Conservation (phyloP, 2,888 invertebrate species). For the Sminthurides aquaticus region DNA sequence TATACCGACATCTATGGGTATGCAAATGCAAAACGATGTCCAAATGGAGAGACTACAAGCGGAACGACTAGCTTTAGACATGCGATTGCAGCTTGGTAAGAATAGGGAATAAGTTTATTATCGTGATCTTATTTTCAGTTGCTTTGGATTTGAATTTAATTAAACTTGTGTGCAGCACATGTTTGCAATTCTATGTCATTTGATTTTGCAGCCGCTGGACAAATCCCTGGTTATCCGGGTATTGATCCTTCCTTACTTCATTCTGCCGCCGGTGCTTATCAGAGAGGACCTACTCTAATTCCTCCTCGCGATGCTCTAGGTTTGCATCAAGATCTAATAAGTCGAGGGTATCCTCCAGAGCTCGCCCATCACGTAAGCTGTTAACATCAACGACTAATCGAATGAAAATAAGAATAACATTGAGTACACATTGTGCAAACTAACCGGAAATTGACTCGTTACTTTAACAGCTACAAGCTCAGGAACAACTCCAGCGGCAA, state of each 20-base stretch:
- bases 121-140: too few species aligned
- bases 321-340: slow-evolving; percentile 63
- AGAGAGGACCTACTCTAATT: slow-evolving; percentile 56
- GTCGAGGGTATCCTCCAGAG: slow-evolving; percentile 73
- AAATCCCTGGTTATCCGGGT: slow-evolving; percentile 42
- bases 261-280: slow-evolving; percentile 50
- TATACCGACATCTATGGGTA: slow-evolving; percentile 43
- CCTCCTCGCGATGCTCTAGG: slow-evolving; percentile 57
- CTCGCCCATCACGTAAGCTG: slow-evolving; percentile 60
- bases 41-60: slow-evolving; percentile 50
- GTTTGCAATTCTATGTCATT: too few species aligned
- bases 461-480: slow-evolving; percentile 53
- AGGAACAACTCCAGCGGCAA: slow-evolving; percentile 77
- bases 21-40: slow-evolving; percentile 39
- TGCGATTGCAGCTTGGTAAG: slow-evolving; percentile 46
- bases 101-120: too few species aligned
- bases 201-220: slow-evolving; percentile 34
- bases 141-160: too few species aligned
- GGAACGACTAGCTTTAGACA: slow-evolving; percentile 72
- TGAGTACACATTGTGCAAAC: too few species aligned
- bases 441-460: too few species aligned
- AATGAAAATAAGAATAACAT: too few species aligned
- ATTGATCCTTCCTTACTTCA: slow-evolving; percentile 46
- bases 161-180: too few species aligned
- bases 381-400: slow-evolving; percentile 2